These are phyloP conservation scores for Acestrorhynchus altus DNA, from an alignment of 2,797 vertebrate genomes.

Conservation along the genomic window DNA sequence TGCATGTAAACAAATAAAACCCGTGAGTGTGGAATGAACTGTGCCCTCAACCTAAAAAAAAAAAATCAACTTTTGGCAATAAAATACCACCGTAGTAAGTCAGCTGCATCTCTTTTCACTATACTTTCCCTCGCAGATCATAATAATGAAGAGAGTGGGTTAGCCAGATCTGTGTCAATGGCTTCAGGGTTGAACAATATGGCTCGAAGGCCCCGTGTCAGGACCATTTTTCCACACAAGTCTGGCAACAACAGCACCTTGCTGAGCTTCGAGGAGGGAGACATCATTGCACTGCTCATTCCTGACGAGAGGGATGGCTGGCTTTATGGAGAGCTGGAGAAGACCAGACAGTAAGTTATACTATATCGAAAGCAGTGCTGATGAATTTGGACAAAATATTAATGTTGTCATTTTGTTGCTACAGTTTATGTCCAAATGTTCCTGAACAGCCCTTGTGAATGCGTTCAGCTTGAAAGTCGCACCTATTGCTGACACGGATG, in stretches of 20 bases:
- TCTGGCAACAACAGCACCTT: constrained; percentile 86
- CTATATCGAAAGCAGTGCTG: not conserved
- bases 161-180: constrained; percentile 88
- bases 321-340: constrained; percentile 93
- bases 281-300: constrained; percentile 88
- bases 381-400: not conserved
- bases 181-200: constrained; percentile 89
- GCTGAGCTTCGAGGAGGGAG: constrained; percentile 93
- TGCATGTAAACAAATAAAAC: too few species aligned
- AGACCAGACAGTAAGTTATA: constrained; percentile 86
- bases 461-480: too few species aligned
- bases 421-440: not conserved
- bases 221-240: constrained; percentile 93
- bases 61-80: too few species aligned
- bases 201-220: constrained; percentile 88
- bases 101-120: not conserved
- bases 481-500: too few species aligned
- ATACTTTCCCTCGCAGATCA: constrained; percentile 60
- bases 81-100: too few species aligned
- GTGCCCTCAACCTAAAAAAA: too few species aligned
- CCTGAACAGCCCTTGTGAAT: too few species aligned
- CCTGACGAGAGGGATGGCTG: constrained; percentile 94
- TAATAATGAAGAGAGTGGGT: constrained; percentile 75
- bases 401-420: not conserved
- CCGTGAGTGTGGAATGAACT: too few species aligned